Evolutionary conservation across 2,888 invertebrate species (phyloP).

Genomic region (Ditylenchus weischeri): DNA sequence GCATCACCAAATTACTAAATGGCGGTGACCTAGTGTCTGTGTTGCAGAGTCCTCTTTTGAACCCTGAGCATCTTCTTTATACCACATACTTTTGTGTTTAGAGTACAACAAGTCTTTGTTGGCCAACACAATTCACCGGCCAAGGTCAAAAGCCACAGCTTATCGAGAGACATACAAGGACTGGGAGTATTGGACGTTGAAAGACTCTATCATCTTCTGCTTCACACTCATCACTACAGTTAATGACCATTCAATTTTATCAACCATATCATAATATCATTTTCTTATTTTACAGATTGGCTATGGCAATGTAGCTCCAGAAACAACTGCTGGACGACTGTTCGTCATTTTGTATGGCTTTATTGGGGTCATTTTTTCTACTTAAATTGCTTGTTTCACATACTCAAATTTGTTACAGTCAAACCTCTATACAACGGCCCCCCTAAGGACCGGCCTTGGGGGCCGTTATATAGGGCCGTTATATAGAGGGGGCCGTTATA

Average conservation of each 20-base stretch:
- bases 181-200: slow-evolving; percentile 48
- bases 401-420: neutral
- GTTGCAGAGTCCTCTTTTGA: too few relatives aligned
- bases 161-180: slow-evolving; percentile 18
- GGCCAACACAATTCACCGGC: too few relatives aligned
- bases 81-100: too few relatives aligned
- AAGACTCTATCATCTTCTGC: slow-evolving; percentile 52
- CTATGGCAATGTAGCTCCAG: slow-evolving; percentile 56
- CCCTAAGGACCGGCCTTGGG: too few relatives aligned
- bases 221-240: slow-evolving; percentile 56
- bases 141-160: neutral
- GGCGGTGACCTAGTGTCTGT: too few relatives aligned
- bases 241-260: slow-evolving; percentile 30
- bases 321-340: slow-evolving; percentile 45
- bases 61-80: too few relatives aligned
- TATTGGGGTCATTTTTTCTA: slow-evolving; percentile 39
- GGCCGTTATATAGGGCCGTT: too few relatives aligned
- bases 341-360: slow-evolving; percentile 55
- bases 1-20: too few relatives aligned
- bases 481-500: too few relatives aligned
- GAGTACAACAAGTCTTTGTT: too few relatives aligned
- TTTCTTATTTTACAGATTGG: slow-evolving; percentile 28
- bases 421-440: too few relatives aligned
- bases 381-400: neutral
- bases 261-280: neutral